Conservation (phyloP, 2,113 vertebrate genomes). For the Tragelaphus imberbis region DNA sequence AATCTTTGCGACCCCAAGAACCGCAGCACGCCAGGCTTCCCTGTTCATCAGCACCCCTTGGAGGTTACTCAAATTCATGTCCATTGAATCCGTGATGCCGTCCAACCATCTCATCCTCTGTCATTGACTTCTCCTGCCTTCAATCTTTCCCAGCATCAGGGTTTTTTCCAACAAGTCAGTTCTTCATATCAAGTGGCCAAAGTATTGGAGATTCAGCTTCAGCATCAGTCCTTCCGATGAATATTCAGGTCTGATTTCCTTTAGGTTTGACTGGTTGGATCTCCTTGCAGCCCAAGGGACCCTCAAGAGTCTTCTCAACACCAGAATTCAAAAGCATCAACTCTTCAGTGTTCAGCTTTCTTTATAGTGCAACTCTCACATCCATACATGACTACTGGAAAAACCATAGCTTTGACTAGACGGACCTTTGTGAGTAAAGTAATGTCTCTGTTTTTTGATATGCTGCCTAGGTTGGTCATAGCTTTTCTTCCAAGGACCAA, state of each 20-base stretch:
- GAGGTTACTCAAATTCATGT: neutral
- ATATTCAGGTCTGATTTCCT: neutral
- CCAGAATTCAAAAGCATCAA: neutral
- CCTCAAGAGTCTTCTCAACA: neutral
- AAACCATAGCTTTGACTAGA: neutral
- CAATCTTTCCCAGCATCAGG: neutral
- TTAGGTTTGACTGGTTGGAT: neutral
- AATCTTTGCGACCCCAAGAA: neutral
- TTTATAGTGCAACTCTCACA: neutral
- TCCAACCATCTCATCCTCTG: neutral
- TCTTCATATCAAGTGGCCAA: neutral
- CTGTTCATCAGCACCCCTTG: neutral
- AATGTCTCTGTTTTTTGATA: neutral
- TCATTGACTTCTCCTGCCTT: neutral
- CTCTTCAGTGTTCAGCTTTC: neutral
- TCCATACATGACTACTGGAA: neutral
- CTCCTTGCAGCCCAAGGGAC: neutral
- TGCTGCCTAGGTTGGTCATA: neutral
- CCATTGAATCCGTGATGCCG: neutral
- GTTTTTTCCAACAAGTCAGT: neutral
- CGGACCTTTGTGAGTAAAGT: neutral
- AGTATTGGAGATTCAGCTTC: neutral
- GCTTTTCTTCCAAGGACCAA: neutral
- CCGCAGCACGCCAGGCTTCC: accelerated
- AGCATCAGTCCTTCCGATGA: neutral